Evolutionary conservation across 2,888 invertebrate species (phyloP).

Genomic region (Theodoxus fluviatilis): DNA sequence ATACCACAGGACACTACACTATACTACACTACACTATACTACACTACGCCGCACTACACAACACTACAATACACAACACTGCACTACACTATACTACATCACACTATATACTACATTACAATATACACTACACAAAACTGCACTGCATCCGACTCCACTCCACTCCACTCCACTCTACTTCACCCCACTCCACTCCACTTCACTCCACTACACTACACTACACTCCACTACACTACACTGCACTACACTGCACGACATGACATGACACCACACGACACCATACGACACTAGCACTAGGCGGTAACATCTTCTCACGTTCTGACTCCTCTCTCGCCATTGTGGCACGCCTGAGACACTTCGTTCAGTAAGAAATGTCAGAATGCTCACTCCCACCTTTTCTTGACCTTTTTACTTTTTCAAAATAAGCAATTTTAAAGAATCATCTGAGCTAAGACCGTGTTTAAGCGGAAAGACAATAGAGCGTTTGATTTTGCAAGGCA

Average conservation of each 20-base stretch:
- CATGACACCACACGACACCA: not conserved
- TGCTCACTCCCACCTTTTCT: no score
- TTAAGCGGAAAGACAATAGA: no score
- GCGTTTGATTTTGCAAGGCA: no score
- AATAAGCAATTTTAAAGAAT: no score
- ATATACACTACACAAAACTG: not conserved
- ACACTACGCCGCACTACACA: slow-evolving; percentile 12
- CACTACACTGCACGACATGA: not conserved
- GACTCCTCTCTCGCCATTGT: no score
- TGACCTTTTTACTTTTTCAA: no score
- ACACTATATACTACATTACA: not conserved
- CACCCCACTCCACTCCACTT: slow-evolving; percentile 8
- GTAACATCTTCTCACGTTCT: no score
- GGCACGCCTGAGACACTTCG: no score
- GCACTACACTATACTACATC: slow-evolving; percentile 6
- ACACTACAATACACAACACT: slow-evolving; percentile 3
- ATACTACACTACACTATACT: slow-evolving; percentile 3
- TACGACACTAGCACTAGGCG: no score
- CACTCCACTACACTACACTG: slow-evolving; percentile 13
- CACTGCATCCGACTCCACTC: slow-evolving; percentile 3
- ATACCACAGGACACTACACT: not conserved
- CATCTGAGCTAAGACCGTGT: no score
- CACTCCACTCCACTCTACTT: slow-evolving; percentile 7
- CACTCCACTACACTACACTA: not conserved
- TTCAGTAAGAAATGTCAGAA: no score